Conservation (phyloP, 2,113 vertebrate species). For the Natator depressus region DNA sequence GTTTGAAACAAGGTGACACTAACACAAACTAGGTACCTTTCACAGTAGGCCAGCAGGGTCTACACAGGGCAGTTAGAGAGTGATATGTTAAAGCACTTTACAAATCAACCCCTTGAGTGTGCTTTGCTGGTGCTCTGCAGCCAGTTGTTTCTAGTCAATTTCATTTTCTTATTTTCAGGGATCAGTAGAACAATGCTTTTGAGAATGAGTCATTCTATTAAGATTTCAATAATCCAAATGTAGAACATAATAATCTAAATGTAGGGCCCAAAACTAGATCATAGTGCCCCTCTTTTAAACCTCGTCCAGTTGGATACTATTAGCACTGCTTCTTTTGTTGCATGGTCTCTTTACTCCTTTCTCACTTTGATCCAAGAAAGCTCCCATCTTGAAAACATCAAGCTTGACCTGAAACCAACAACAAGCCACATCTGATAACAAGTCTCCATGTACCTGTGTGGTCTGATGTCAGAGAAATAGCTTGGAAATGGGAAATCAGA, state of each 20-base stretch:
- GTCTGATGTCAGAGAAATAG: constrained; percentile 55
- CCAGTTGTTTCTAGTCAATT: not conserved
- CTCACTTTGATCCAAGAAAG: not conserved
- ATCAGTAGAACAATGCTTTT: not conserved
- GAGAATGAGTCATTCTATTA: not conserved
- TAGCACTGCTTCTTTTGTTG: accelerated
- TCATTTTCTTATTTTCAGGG: accelerated
- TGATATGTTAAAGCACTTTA: not conserved
- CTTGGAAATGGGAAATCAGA: constrained; percentile 57
- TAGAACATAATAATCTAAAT: not conserved
- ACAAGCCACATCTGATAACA: constrained; percentile 37
- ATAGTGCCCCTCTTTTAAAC: not conserved
- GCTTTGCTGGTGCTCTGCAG: not conserved
- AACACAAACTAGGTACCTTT: not conserved
- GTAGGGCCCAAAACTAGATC: not conserved
- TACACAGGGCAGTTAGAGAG: not conserved
- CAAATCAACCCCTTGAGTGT: not conserved
- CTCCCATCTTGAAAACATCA: not conserved
- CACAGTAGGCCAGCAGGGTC: not conserved
- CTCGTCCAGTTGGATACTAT: accelerated
- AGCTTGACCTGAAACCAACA: not conserved
- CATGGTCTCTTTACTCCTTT: not conserved
- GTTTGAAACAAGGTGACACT: not conserved
- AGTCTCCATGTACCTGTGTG: constrained; percentile 50
- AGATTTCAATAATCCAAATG: not conserved